Evolutionary conservation across 2,797 vertebrate genomes (phyloP), one percentile per base, ranked within the genome.

Genomic region (Acrossocheilus fasciatus): DNA sequence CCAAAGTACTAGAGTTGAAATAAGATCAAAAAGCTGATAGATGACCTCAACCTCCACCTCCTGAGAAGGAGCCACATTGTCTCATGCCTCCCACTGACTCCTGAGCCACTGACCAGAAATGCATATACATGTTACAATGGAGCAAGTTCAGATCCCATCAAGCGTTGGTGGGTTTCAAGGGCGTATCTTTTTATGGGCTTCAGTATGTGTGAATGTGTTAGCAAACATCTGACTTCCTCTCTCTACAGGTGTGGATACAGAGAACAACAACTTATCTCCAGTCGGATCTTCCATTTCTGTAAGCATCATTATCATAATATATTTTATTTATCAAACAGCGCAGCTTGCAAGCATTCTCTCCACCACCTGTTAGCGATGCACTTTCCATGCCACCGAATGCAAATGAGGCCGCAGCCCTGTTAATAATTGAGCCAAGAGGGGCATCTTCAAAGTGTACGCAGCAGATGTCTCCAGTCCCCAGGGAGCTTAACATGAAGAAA

Each of bases 391-490:
- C 92, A 91, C 93, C 75, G 88, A 90, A 95, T 94, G 94, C 93
- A 93, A 95, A 95, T 91, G 86, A 94, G 91, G 92, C 92, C 92
- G 88, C 87, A 91, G 93, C 92, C 88, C 11, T 57, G 81, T 92
- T 92, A 91, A 91, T 94, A 94, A 95, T 93, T 93, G 93, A 95
- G 93, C 93, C 90, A 91, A 59, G 85, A 91, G 86, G 89, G 89
- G 91, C 92, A 92, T 94, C 95, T 95, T 96, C 94, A 96, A 95
- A 96, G 95, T 93, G 82, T 83, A 54, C n/a, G 80, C 88, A 92
- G 94, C 95, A 96, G 95, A 95, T 96, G 95, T 94, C 94, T 94
- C 90, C 90, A 92, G 92, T 95, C 95, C 93, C 94, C 85, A 4
- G 93, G 93, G 95, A 94, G 93, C 82, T 90, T 92, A 93, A 94